These are phyloP conservation scores for Scaptodrosophila lebanonensis DNA, from an alignment of 1,140 invertebrate genomes.

Conservation along the genomic window DNA sequence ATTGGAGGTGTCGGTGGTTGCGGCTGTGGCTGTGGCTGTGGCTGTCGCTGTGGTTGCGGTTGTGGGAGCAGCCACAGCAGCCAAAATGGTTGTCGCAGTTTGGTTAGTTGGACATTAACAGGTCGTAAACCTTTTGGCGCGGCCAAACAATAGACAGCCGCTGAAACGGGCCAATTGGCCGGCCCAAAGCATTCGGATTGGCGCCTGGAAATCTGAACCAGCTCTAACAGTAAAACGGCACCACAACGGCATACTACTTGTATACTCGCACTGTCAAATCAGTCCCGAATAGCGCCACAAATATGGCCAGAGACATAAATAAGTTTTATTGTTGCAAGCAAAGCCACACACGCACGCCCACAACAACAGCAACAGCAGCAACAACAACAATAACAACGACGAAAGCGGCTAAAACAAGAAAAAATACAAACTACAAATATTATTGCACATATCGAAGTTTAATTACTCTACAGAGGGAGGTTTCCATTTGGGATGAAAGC, in stretches of 20 bases:
- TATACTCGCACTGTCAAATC: slow-evolving; percentile 75
- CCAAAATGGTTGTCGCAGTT: slow-evolving; percentile 49
- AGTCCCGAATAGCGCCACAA: slow-evolving; percentile 68
- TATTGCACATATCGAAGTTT: too few relatives aligned
- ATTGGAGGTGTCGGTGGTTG: slow-evolving; percentile 3
- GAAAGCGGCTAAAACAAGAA: slow-evolving; percentile 4
- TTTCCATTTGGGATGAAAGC: too few relatives aligned
- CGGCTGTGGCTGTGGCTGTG: slow-evolving; percentile 15
- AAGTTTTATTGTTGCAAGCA: slow-evolving; percentile 67
- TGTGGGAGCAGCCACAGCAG: slow-evolving; percentile 21
- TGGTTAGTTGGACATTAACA: slow-evolving; percentile 72
- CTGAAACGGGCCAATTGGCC: slow-evolving; percentile 47
- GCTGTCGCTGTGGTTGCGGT: slow-evolving; percentile 17
- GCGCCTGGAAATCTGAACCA: slow-evolving; percentile 55
- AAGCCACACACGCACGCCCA: slow-evolving; percentile 39
- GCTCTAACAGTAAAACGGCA: slow-evolving; percentile 53
- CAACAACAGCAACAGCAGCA: slow-evolving; percentile 4
- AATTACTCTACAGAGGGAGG: too few relatives aligned
- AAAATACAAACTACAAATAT: too few relatives aligned
- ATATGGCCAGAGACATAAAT: slow-evolving; percentile 74
- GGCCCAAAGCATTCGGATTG: not conserved
- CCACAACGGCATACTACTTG: too few relatives aligned
- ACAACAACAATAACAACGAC: too few relatives aligned
- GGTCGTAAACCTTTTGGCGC: slow-evolving; percentile 74
- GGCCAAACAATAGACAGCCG: slow-evolving; percentile 66